Conservation (phyloP, 1,140 invertebrate species). For the Dendroctonus valens region DNA sequence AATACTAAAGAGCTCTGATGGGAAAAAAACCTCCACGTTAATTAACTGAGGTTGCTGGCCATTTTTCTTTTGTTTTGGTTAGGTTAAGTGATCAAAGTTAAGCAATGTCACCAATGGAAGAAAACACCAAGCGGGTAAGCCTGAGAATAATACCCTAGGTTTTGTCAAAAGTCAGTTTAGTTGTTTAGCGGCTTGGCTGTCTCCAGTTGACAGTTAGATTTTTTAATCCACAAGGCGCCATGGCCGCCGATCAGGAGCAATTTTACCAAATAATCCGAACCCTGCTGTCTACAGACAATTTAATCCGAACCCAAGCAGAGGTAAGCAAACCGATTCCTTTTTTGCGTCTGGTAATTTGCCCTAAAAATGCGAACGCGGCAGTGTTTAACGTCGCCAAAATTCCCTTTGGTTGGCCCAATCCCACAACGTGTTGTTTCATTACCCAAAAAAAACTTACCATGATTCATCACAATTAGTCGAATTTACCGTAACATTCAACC, state of each 20-base stretch:
- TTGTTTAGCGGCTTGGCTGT: neutral
- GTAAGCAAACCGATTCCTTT: conserved; percentile 57
- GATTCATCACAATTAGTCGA: conserved; percentile 1
- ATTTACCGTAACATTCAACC: neutral
- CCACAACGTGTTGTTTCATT: conserved; percentile 38
- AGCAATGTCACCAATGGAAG: too few species aligned
- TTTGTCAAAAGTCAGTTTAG: too few species aligned
- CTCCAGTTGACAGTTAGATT: neutral
- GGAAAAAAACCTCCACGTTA: too few species aligned
- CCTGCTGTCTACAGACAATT: conserved; percentile 85
- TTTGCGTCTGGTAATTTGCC: conserved; percentile 6
- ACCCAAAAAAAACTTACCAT: conserved; percentile 6
- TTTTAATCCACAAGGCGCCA: conserved; percentile 49
- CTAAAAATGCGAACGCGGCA: conserved; percentile 28
- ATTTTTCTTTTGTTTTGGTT: too few species aligned
- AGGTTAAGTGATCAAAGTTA: too few species aligned
- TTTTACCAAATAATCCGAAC: conserved; percentile 82
- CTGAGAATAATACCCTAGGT: too few species aligned
- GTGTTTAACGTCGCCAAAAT: conserved; percentile 9
- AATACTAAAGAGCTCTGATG: too few species aligned
- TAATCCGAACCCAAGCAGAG: conserved; percentile 81
- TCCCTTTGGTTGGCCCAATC: conserved; percentile 7
- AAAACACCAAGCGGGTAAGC: too few species aligned
- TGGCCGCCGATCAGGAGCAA: conserved; percentile 77
- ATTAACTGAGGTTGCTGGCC: too few species aligned